phyloP scores from a whole-genome alignment of 2,797 vertebrate genomes.

The Sebastes melanostomus region DNA sequence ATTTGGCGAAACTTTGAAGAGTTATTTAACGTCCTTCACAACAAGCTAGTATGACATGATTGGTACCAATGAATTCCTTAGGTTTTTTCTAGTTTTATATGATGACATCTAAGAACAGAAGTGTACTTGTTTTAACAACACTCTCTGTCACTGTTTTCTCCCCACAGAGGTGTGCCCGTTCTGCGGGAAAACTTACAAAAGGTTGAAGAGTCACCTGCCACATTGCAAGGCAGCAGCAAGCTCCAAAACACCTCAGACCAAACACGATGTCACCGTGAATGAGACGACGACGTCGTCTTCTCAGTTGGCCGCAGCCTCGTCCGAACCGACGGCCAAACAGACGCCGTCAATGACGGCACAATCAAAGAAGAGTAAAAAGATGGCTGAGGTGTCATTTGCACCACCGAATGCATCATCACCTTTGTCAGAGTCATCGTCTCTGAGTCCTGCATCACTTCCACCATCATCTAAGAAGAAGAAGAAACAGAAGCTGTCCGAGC shows the following conservation, averaged over 20 bases:
- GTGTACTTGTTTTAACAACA: background rate
- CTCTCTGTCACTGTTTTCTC: background rate
- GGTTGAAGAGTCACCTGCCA: slow-evolving; percentile 89
- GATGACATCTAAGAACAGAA: background rate
- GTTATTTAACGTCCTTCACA: too few relatives aligned
- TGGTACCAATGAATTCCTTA: too few relatives aligned
- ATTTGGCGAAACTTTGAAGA: accelerated
- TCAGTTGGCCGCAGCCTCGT: background rate
- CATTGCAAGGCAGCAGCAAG: slow-evolving; percentile 81
- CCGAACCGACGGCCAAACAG: background rate
- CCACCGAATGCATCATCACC: background rate
- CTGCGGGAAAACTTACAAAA: slow-evolving; percentile 87
- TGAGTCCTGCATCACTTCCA: background rate
- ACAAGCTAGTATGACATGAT: too few relatives aligned
- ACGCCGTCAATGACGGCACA: background rate
- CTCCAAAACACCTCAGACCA: slow-evolving; percentile 26
- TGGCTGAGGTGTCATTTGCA: background rate
- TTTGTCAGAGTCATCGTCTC: background rate
- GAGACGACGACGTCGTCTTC: background rate
- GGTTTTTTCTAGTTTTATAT: too few relatives aligned
- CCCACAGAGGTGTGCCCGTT: slow-evolving; percentile 84
- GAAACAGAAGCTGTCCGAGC: slow-evolving; percentile 48
- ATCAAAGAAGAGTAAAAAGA: slow-evolving; percentile 9
- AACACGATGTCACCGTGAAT: background rate
- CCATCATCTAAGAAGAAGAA: slow-evolving; percentile 51